Conservation (phyloP, 1,140 invertebrate species). For the Drosophila neocordata region DNA sequence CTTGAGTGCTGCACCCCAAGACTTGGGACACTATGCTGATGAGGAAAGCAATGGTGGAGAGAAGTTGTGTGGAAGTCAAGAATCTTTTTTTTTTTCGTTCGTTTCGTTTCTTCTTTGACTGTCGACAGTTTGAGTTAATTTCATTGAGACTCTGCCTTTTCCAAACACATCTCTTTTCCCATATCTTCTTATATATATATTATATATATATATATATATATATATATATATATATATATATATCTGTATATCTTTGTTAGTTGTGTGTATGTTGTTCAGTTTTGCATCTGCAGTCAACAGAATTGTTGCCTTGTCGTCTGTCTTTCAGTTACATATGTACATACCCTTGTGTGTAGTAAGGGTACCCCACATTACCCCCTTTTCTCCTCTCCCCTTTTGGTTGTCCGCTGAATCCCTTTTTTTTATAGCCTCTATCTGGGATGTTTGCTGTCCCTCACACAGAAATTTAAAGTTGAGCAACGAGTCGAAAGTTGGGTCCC, state of each 20-base stretch:
- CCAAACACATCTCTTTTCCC: slow-evolving; percentile 45
- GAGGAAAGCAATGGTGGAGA: not conserved
- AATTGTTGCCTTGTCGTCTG: slow-evolving; percentile 5
- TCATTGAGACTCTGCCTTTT: slow-evolving; percentile 48
- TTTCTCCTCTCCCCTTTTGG: not conserved
- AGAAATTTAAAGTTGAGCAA: slow-evolving; percentile 74
- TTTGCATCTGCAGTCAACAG: slow-evolving; percentile 42
- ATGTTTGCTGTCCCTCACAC: slow-evolving; percentile 30
- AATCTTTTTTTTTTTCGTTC: slow-evolving; percentile 11
- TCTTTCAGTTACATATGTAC: slow-evolving; percentile 6
- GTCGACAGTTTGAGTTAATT: slow-evolving; percentile 78
- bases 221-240: slow-evolving; percentile 13
- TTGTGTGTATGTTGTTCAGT: slow-evolving; percentile 1
- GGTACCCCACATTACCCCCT: too few relatives aligned
- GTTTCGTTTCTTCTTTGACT: slow-evolving; percentile 23
- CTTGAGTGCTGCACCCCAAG: slow-evolving; percentile 40
- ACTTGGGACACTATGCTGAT: not conserved
- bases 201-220: slow-evolving; percentile 21
- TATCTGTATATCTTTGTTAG: slow-evolving; percentile 29
- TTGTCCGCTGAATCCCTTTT: slow-evolving; percentile 46
- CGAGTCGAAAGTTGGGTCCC: slow-evolving; percentile 75
- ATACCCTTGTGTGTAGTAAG: slow-evolving; percentile 1
- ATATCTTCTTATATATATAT: not conserved
- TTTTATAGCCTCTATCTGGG: slow-evolving; percentile 52
- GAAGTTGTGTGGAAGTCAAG: not conserved